phyloP scores from a whole-genome alignment of 2,113 vertebrate species.

The Eleginops maclovinus region DNA sequence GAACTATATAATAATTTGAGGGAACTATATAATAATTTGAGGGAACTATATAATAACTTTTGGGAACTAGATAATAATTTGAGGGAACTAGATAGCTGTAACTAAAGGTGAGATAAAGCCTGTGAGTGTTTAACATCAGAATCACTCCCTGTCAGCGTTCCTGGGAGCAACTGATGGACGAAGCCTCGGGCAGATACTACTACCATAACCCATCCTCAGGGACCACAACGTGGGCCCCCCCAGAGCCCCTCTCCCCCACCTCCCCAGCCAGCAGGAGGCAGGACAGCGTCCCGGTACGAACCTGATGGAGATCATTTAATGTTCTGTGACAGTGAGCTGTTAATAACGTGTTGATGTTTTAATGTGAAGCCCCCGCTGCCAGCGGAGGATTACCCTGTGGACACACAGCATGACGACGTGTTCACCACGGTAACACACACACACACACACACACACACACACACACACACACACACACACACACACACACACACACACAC shows the following conservation, averaged over 20 bases:
- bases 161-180: conserved; percentile 86
- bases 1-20: no score
- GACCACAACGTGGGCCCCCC: conserved; percentile 86
- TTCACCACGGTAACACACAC: conserved; percentile 40
- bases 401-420: background rate
- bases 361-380: conserved; percentile 89
- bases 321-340: no score
- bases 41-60: no score
- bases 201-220: conserved; percentile 87
- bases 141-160: conserved; percentile 34
- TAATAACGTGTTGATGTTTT: background rate
- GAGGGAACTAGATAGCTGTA: no score
- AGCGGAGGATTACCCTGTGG: conserved; percentile 85
- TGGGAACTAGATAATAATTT: no score
- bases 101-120: no score
- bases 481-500: background rate
- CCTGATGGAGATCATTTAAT: no score
- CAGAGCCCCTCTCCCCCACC: conserved; percentile 1
- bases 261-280: background rate
- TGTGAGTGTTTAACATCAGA: background rate
- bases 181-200: conserved; percentile 84
- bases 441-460: conserved; percentile 9
- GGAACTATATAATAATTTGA: no score
- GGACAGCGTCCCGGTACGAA: conserved; percentile 58
- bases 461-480: background rate